These are phyloP conservation scores for Serranus cabrilla DNA, from an alignment of 2,797 vertebrate species.

Conservation along the genomic window DNA sequence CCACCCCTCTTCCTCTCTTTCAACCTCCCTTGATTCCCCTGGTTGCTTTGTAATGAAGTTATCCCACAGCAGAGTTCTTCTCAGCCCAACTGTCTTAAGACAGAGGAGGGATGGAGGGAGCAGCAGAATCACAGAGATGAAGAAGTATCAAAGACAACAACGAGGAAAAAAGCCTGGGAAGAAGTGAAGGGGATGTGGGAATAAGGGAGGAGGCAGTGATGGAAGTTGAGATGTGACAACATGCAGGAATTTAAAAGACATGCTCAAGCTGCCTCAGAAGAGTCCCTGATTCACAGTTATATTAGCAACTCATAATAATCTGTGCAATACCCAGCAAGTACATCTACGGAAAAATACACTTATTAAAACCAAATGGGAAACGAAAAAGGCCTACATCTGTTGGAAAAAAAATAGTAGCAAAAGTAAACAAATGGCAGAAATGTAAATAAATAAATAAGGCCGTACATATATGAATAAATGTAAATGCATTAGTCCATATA, in stretches of 20 bases:
- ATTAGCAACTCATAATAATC: neutral
- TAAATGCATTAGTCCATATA: no score
- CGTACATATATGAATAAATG: no score
- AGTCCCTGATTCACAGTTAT: conserved; percentile 6
- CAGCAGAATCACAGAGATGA: conserved; percentile 55
- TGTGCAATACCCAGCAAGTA: no score
- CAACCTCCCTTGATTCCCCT: conserved; percentile 67
- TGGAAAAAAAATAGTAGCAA: no score
- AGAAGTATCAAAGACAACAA: conserved; percentile 59
- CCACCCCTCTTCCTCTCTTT: conserved; percentile 45
- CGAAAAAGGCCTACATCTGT: no score
- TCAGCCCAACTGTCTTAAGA: conserved; percentile 62
- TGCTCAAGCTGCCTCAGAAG: conserved; percentile 1
- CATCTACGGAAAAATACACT: no score
- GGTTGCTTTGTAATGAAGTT: conserved; percentile 76
- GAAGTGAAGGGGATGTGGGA: conserved; percentile 37
- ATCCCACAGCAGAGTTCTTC: conserved; percentile 69
- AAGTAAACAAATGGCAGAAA: no score
- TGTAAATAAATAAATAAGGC: no score
- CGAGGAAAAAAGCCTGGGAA: conserved; percentile 23
- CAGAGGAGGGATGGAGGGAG: conserved; percentile 58
- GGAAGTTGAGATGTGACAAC: conserved; percentile 40
- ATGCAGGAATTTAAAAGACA: conserved; percentile 36
- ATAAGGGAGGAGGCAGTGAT: conserved; percentile 32
- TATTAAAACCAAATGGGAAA: no score